Evolutionary conservation across 1,140 invertebrate genomes (phyloP).

Genomic region (Phymorhynchus buccinoides): DNA sequence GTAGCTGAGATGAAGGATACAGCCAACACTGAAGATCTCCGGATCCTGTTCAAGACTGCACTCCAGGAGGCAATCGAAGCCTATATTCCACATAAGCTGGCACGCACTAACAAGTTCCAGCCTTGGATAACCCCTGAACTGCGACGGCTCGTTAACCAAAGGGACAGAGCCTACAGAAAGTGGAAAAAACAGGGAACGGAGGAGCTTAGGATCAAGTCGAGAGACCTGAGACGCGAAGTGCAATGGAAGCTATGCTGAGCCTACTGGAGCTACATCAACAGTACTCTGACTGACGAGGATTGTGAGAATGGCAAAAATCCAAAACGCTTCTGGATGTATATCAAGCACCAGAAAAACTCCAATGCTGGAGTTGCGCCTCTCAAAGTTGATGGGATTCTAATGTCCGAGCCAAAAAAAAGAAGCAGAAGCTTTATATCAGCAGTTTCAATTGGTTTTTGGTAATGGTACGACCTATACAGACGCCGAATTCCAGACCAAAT

Average conservation of each 20-base stretch:
- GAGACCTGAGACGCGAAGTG: background rate
- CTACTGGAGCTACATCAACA: background rate
- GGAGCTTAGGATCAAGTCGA: background rate
- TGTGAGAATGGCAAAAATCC: background rate
- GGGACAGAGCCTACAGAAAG: background rate
- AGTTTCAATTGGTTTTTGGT: background rate
- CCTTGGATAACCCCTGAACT: background rate
- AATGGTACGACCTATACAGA: background rate
- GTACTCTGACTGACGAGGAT: background rate
- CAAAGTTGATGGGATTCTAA: background rate
- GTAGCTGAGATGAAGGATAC: background rate
- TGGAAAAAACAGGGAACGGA: background rate
- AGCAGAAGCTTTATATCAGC: background rate
- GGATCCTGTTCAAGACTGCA: background rate
- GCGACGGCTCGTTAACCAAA: background rate
- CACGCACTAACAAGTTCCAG: background rate
- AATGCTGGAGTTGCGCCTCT: background rate
- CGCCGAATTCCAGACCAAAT: background rate
- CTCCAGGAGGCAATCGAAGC: background rate
- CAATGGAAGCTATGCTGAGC: background rate
- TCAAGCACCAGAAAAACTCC: conserved; percentile 29
- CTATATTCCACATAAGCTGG: background rate
- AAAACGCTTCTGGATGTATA: conserved; percentile 36
- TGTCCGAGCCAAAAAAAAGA: background rate
- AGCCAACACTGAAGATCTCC: background rate